Evolutionary conservation across 2,113 vertebrate species (phyloP).

Genomic region (Monopterus albus): DNA sequence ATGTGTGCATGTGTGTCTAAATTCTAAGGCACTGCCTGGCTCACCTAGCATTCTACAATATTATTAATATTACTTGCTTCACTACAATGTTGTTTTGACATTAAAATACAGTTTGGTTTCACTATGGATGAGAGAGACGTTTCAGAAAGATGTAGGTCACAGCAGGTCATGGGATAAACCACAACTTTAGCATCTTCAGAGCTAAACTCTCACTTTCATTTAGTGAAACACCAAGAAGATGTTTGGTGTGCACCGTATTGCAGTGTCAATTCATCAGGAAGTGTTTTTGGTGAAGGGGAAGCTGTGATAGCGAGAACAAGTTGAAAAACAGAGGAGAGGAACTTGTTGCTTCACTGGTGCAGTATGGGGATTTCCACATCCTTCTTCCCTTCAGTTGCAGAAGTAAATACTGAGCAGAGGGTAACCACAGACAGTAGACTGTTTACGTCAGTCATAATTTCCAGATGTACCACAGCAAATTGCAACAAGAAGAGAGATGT

Average conservation of each 20-base stretch:
- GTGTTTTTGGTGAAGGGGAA: slow-evolving; percentile 22
- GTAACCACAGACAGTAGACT: slow-evolving; percentile 40
- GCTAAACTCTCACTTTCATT: neutral
- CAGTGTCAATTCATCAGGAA: slow-evolving; percentile 32
- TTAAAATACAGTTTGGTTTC: slow-evolving; percentile 26
- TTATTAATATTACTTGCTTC: neutral
- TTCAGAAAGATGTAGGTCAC: slow-evolving; percentile 14
- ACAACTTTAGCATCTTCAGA: slow-evolving; percentile 1
- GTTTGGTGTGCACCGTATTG: neutral
- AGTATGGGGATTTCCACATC: slow-evolving; percentile 51
- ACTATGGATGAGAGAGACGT: neutral
- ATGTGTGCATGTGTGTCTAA: too few relatives aligned
- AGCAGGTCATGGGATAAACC: slow-evolving; percentile 6
- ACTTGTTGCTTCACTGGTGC: slow-evolving; percentile 59
- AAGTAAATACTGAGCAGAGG: slow-evolving; percentile 27
- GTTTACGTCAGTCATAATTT: slow-evolving; percentile 27
- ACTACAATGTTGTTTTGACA: neutral
- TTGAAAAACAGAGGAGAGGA: slow-evolving; percentile 20
- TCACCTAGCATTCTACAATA: neutral
- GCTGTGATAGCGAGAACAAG: slow-evolving; percentile 12
- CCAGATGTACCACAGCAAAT: slow-evolving; percentile 20
- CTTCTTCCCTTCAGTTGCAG: slow-evolving; percentile 16
- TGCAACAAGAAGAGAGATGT: neutral
- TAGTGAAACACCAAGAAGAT: slow-evolving; percentile 3
- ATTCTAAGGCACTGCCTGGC: too few relatives aligned